A percentile compares a stretch with the other conserved stretches of the same genome.
Conservation (phyloP, 1,140 invertebrate species). For the Ceratoteleas bidentatus region DNA sequence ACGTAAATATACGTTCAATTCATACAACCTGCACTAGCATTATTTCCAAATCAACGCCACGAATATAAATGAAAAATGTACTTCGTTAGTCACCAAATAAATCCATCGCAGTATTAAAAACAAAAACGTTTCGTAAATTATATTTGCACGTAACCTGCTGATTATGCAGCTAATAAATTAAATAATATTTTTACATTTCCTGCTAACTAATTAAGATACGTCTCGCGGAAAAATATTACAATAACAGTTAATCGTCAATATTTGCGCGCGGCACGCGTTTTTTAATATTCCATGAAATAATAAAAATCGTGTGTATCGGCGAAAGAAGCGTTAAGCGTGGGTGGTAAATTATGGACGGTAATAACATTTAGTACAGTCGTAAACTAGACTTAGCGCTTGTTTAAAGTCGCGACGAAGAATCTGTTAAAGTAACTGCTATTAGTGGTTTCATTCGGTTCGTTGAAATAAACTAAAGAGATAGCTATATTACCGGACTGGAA, state of each 20-base stretch:
- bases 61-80: not conserved
- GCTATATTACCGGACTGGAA: conserved; percentile 29
- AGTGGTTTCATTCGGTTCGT: conserved; percentile 57
- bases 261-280: conserved; percentile 45
- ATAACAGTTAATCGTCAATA: conserved; percentile 25
- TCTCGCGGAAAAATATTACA: conserved; percentile 37
- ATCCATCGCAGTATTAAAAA: not conserved
- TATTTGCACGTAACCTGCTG: conserved; percentile 3
- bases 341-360: conserved; percentile 61
- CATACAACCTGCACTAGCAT: too few species aligned
- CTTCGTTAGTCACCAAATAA: not conserved
- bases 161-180: not conserved
- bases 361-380: conserved; percentile 65
- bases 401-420: conserved; percentile 62
- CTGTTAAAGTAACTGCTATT: conserved; percentile 60
- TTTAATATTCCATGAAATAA: conserved; percentile 50
- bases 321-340: conserved; percentile 54
- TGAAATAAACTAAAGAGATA: conserved; percentile 46
- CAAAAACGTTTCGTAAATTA: conserved; percentile 3
- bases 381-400: conserved; percentile 66
- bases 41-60: not conserved
- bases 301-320: conserved; percentile 50
- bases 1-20: too few species aligned
- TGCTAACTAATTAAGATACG: conserved; percentile 40
- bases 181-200: conserved; percentile 19